phyloP scores from a whole-genome alignment of 2,888 invertebrate species.

The Cryptus viduatorius region DNA sequence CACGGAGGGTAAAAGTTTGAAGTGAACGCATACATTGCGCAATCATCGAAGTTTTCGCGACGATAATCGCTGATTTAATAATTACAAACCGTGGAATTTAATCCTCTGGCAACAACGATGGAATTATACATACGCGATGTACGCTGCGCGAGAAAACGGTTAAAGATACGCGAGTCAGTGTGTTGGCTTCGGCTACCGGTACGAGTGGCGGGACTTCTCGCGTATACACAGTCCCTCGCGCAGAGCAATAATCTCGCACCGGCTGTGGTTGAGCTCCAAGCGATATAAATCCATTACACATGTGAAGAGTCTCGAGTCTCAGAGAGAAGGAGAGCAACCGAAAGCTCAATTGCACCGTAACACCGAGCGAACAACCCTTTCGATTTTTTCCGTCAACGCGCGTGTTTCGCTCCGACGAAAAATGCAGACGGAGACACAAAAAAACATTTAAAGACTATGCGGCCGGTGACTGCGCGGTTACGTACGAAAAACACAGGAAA shows the following conservation, averaged over 20 bases:
- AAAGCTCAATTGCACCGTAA: background rate
- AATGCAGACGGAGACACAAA: slow-evolving; percentile 30
- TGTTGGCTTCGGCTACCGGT: slow-evolving; percentile 37
- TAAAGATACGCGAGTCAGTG: background rate
- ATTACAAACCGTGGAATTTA: slow-evolving; percentile 44
- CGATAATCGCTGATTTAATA: slow-evolving; percentile 47
- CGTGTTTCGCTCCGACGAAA: slow-evolving; percentile 15
- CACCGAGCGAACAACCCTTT: slow-evolving; percentile 23
- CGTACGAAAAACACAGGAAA: slow-evolving; percentile 8
- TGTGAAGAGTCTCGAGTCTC: slow-evolving; percentile 55
- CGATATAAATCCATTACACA: slow-evolving; percentile 70
- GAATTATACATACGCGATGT: background rate
- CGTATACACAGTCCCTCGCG: slow-evolving; percentile 27
- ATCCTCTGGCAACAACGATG: slow-evolving; percentile 24
- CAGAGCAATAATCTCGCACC: slow-evolving; percentile 64
- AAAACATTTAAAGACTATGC: slow-evolving; percentile 35
- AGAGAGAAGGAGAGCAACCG: background rate
- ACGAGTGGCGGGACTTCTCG: slow-evolving; percentile 20
- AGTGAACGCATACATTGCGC: background rate
- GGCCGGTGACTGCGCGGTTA: slow-evolving; percentile 13
- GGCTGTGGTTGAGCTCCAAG: slow-evolving; percentile 54
- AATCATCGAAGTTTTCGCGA: slow-evolving; percentile 10
- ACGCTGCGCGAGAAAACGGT: background rate
- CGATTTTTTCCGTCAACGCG: slow-evolving; percentile 20
- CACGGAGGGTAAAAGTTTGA: background rate